A percentile compares a stretch with the other conserved stretches of the same genome.
Evolutionary conservation across 2,888 invertebrate species (phyloP).

Genomic region (Sarcophaga variegata): DNA sequence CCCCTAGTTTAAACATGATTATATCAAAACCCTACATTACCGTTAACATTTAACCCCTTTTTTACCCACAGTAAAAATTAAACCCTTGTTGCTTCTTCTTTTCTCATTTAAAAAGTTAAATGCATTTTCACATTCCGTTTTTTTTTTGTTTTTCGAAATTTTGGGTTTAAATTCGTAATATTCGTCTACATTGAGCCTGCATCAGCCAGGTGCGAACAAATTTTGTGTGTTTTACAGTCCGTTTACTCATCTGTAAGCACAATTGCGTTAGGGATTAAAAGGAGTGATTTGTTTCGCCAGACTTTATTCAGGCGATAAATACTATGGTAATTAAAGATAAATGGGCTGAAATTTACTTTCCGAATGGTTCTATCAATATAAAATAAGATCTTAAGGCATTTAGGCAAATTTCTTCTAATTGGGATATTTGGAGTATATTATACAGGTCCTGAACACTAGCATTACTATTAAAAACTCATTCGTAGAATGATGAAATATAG

Average conservation of each 20-base stretch:
- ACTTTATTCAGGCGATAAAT: neutral
- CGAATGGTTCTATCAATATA: neutral
- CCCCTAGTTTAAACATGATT: conserved; percentile 51
- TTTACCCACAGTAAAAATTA: neutral
- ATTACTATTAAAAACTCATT: no score
- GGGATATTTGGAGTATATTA: no score
- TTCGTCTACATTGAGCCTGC: no score
- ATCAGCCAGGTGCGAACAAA: conserved; percentile 64
- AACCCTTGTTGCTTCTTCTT: conserved; percentile 25
- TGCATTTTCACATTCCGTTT: conserved; percentile 33
- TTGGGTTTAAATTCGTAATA: no score
- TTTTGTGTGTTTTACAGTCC: conserved; percentile 17
- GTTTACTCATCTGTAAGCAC: neutral
- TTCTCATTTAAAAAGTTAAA: conserved; percentile 27
- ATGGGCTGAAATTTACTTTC: neutral
- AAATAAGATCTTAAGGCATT: no score
- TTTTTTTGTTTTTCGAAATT: conserved; percentile 3
- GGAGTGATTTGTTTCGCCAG: neutral
- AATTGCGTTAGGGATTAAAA: neutral
- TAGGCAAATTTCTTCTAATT: no score
- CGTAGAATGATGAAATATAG: no score
- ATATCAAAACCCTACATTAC: conserved; percentile 29
- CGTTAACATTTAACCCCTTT: conserved; percentile 57
- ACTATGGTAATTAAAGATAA: neutral
- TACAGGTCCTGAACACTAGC: no score